These are phyloP conservation scores for Lepidurus couesii DNA, from an alignment of 1,140 invertebrate genomes.

Conservation along the genomic window DNA sequence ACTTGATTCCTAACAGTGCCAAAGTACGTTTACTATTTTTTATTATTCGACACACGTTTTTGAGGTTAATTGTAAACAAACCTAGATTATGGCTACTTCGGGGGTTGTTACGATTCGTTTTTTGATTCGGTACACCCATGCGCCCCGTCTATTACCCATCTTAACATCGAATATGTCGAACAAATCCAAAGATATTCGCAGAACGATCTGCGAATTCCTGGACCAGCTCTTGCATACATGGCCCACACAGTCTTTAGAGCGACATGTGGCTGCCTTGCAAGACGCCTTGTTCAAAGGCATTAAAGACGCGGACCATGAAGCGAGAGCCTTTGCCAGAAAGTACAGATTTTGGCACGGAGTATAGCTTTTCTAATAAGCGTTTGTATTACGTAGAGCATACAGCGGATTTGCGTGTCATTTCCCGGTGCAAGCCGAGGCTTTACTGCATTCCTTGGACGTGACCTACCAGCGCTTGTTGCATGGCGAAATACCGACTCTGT, in stretches of 20 bases:
- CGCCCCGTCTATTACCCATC: slow-evolving; percentile 75
- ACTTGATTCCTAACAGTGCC: slow-evolving; percentile 90
- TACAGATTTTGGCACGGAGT: slow-evolving; percentile 39
- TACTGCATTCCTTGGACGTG: slow-evolving; percentile 75
- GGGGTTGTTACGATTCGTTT: slow-evolving; percentile 80
- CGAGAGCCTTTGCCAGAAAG: slow-evolving; percentile 67
- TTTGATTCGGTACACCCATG: slow-evolving; percentile 81
- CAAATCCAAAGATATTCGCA: slow-evolving; percentile 88
- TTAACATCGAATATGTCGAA: slow-evolving; percentile 66
- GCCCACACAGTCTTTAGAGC: slow-evolving; percentile 73
- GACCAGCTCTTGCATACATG: slow-evolving; percentile 77
- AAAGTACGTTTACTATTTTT: slow-evolving; percentile 57
- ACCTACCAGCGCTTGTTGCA: slow-evolving; percentile 77
- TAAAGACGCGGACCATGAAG: slow-evolving; percentile 84
- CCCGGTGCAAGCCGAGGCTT: slow-evolving; percentile 75
- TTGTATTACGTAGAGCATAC: slow-evolving; percentile 62
- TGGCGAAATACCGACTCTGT: slow-evolving; percentile 47
- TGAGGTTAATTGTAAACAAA: background rate
- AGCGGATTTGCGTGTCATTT: slow-evolving; percentile 87
- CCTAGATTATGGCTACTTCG: slow-evolving; percentile 81
- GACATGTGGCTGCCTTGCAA: slow-evolving; percentile 66
- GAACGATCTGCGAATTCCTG: slow-evolving; percentile 74
- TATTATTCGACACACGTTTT: slow-evolving; percentile 19
- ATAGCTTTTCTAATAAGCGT: background rate
- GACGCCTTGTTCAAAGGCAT: slow-evolving; percentile 85